phyloP scores from a whole-genome alignment of 2,797 vertebrate species.

The Cyclopterus lumpus region DNA sequence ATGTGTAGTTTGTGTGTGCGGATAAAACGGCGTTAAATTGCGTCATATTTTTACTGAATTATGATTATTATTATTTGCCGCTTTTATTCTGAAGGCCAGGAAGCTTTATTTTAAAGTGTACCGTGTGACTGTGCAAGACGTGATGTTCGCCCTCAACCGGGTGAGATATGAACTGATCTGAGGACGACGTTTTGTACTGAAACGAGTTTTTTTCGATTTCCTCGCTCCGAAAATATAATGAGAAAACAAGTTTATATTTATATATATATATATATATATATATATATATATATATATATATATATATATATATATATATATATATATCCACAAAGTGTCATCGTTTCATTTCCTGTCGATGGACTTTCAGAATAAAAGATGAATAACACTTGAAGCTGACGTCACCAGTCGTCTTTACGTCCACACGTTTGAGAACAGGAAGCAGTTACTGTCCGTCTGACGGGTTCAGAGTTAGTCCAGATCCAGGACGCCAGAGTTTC shows the following conservation, averaged over 20 bases:
- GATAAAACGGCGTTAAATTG: background rate
- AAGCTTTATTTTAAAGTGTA: background rate
- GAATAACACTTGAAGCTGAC: background rate
- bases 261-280: too few relatives aligned
- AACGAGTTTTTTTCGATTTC: background rate
- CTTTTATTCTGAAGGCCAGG: constrained; percentile 12
- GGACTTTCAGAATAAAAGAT: background rate
- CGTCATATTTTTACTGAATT: background rate
- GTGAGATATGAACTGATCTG: background rate
- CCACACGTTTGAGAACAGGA: background rate
- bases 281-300: too few relatives aligned
- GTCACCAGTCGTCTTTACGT: background rate
- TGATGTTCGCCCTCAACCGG: background rate
- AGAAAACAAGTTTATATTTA: background rate
- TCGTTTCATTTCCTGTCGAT: background rate
- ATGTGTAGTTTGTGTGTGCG: background rate
- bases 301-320: too few relatives aligned
- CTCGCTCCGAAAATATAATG: background rate
- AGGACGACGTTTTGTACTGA: too few relatives aligned
- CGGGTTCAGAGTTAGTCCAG: background rate
- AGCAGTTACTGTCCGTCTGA: background rate
- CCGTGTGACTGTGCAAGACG: background rate
- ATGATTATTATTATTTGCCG: background rate
- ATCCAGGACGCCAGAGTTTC: constrained; percentile 7
- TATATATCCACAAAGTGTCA: background rate